These are phyloP conservation scores for Pelmatolapia mariae DNA, from an alignment of 2,113 vertebrate genomes.

Conservation along the genomic window DNA sequence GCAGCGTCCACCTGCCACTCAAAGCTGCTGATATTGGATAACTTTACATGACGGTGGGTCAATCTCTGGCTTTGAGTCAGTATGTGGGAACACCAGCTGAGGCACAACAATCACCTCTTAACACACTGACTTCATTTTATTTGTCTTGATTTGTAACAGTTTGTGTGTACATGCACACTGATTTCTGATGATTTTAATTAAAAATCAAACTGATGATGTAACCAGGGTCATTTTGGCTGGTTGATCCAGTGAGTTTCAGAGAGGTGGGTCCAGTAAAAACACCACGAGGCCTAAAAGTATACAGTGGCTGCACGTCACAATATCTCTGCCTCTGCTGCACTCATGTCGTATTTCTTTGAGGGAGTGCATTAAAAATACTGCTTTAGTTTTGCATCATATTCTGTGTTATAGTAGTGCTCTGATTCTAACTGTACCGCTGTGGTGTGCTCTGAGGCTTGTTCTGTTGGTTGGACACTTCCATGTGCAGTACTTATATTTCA, in stretches of 20 bases:
- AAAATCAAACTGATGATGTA: neutral
- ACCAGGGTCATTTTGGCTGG: neutral
- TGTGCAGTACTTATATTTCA: neutral
- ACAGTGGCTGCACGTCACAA: neutral
- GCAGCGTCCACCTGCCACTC: neutral
- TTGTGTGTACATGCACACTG: too few relatives aligned
- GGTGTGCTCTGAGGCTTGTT: neutral
- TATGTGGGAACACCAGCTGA: neutral
- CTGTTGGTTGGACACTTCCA: neutral
- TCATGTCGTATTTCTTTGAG: neutral
- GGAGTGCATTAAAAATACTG: fast-evolving
- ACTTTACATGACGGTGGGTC: neutral
- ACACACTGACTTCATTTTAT: neutral
- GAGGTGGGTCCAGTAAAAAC: neutral
- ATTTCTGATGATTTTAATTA: fast-evolving
- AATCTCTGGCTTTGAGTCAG: neutral
- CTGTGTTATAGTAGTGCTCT: fast-evolving
- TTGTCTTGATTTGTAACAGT: neutral
- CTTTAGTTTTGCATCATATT: fast-evolving
- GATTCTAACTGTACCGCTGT: neutral
- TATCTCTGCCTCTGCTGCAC: neutral
- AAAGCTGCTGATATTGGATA: neutral
- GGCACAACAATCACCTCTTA: neutral
- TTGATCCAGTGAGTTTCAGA: neutral
- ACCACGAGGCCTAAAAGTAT: neutral